Evolutionary conservation across 2,888 invertebrate species (phyloP).

Genomic region (Hirtodrosophila trivittata): DNA sequence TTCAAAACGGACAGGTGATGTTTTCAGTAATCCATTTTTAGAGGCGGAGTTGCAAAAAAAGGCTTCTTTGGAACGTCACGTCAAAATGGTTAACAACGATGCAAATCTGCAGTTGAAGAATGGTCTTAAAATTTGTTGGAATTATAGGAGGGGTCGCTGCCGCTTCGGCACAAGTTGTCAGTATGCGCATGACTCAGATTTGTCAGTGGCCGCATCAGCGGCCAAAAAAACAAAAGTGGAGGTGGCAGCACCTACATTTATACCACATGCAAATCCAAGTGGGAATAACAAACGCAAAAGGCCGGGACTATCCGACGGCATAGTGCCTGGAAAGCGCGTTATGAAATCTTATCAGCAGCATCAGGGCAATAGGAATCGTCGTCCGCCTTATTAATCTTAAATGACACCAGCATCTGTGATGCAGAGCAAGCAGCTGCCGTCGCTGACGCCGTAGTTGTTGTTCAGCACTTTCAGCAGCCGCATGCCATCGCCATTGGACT

Average conservation of each 20-base stretch:
- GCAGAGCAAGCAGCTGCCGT: conserved; percentile 56
- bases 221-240: conserved; percentile 16
- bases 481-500: conserved; percentile 25
- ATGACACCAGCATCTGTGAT: conserved; percentile 62
- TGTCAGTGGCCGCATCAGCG: conserved; percentile 77
- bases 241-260: conserved; percentile 16
- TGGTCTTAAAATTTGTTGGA: conserved; percentile 96
- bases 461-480: conserved; percentile 58
- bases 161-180: conserved; percentile 96
- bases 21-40: conserved; percentile 94
- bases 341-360: conserved; percentile 89
- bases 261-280: background rate
- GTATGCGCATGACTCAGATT: conserved; percentile 95
- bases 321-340: conserved; percentile 93
- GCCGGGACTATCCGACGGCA: conserved; percentile 90
- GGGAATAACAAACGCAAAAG: conserved; percentile 87
- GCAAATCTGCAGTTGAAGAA: conserved; percentile 91
- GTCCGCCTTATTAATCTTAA: conserved; percentile 29
- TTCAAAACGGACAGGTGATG: conserved; percentile 82
- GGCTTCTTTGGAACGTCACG: conserved; percentile 94
- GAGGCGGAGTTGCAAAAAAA: conserved; percentile 94
- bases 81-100: conserved; percentile 93
- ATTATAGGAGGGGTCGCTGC: conserved; percentile 94
- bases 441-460: conserved; percentile 63
- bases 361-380: no score